A percentile compares a stretch with the other conserved stretches of the same genome.
phyloP scores from a whole-genome alignment of 2,888 invertebrate species.

The Drosophila borborema region DNA sequence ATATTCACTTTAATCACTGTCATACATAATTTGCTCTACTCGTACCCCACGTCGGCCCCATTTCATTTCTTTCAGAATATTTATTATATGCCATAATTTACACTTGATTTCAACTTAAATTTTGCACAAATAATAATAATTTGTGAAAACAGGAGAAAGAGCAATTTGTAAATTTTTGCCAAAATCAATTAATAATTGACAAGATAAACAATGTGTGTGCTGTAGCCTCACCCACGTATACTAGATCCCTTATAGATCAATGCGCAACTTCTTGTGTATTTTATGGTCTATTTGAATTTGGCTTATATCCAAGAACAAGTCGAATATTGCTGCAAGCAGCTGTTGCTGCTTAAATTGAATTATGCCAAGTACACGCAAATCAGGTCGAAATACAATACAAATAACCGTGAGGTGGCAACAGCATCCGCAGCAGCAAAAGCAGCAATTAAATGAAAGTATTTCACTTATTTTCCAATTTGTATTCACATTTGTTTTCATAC shows the following conservation, averaged over 20 bases:
- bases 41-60: constrained; percentile 38
- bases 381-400: constrained; percentile 43
- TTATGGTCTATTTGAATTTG: constrained; percentile 59
- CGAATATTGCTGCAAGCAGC: constrained; percentile 45
- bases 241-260: constrained; percentile 6
- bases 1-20: background rate
- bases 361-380: constrained; percentile 63
- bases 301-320: constrained; percentile 47
- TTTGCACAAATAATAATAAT: background rate
- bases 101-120: constrained; percentile 2
- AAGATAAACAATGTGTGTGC: constrained; percentile 5
- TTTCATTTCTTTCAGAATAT: background rate
- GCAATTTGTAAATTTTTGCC: background rate
- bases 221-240: too few species aligned
- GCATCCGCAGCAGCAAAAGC: background rate
- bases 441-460: constrained; percentile 37
- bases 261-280: constrained; percentile 24
- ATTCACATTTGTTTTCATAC: background rate
- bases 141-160: background rate
- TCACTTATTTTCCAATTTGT: constrained; percentile 4
- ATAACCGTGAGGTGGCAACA: background rate
- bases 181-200: constrained; percentile 18
- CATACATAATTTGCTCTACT: background rate
- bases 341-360: constrained; percentile 43
- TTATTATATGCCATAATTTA: background rate